Evolutionary conservation across 2,113 vertebrate species (phyloP).

Genomic region (Rhipidura dahli): DNA sequence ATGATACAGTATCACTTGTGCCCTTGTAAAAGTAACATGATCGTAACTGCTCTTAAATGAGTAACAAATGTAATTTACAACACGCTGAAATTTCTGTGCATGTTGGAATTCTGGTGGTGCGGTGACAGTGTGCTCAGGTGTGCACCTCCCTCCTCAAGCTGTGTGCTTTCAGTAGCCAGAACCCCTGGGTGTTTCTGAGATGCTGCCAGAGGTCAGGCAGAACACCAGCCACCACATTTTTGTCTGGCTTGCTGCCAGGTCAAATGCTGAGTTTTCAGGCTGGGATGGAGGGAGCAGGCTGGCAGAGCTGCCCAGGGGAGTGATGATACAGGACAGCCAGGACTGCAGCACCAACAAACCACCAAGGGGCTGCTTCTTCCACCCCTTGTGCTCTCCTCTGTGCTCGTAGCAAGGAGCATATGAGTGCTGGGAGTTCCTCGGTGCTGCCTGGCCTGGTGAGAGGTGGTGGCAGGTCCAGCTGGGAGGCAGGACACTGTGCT

Average conservation of each 20-base stretch:
- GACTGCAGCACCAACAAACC: background rate
- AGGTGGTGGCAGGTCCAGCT: background rate
- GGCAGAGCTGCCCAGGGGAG: background rate
- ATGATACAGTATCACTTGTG: background rate
- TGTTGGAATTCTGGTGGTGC: background rate
- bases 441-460: background rate
- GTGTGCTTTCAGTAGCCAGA: background rate
- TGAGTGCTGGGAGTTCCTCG: background rate
- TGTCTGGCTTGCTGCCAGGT: background rate
- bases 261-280: background rate
- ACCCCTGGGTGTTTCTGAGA: background rate
- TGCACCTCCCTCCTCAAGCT: background rate
- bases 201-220: background rate
- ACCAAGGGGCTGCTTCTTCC: background rate
- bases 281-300: background rate
- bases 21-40: background rate
- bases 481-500: background rate
- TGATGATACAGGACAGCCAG: background rate
- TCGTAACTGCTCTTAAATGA: background rate
- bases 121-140: rapidly evolving
- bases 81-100: background rate
- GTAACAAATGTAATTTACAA: background rate
- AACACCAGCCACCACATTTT: background rate
- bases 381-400: background rate
- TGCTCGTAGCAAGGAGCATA: background rate